Conservation (phyloP, 1,140 invertebrate species). For the Acromyrmex echinatior region DNA sequence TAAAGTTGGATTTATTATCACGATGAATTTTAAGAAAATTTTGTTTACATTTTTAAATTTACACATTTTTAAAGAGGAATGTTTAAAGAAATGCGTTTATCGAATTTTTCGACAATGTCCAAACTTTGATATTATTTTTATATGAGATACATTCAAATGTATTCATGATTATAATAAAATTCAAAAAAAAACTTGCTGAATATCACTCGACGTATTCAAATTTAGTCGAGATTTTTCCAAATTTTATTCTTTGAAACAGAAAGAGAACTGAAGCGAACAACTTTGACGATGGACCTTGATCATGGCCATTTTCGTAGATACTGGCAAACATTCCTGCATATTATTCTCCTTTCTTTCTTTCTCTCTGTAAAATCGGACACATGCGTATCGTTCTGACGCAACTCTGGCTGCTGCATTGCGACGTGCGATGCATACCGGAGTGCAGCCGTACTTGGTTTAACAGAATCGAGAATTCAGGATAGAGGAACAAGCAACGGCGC, state of each 20-base stretch:
- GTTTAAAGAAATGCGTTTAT: not conserved
- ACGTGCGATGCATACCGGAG: slow-evolving; percentile 16
- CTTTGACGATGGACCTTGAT: slow-evolving; percentile 31
- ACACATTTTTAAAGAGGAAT: not conserved
- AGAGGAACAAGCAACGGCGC: slow-evolving; percentile 9
- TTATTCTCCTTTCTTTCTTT: not conserved
- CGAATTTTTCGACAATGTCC: not conserved
- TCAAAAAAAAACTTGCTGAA: not conserved
- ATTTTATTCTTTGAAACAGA: not conserved
- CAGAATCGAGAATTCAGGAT: slow-evolving; percentile 17
- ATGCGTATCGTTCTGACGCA: slow-evolving; percentile 24
- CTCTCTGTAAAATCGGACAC: slow-evolving; percentile 13
- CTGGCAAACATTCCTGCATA: not conserved
- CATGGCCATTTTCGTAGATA: not conserved
- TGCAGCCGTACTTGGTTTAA: slow-evolving; percentile 25
- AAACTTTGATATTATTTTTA: not conserved
- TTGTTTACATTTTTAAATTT: not conserved
- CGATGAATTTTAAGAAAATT: not conserved
- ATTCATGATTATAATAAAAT: not conserved
- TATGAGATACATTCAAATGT: not conserved
- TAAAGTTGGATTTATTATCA: not conserved
- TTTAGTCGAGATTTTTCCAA: not conserved
- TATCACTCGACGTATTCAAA: not conserved
- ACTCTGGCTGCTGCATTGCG: slow-evolving; percentile 59
- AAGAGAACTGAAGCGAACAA: not conserved